A percentile compares a stretch with the other conserved stretches of the same genome.
phyloP scores from a whole-genome alignment of 2,888 invertebrate species.

The Phyto melanocephala region DNA sequence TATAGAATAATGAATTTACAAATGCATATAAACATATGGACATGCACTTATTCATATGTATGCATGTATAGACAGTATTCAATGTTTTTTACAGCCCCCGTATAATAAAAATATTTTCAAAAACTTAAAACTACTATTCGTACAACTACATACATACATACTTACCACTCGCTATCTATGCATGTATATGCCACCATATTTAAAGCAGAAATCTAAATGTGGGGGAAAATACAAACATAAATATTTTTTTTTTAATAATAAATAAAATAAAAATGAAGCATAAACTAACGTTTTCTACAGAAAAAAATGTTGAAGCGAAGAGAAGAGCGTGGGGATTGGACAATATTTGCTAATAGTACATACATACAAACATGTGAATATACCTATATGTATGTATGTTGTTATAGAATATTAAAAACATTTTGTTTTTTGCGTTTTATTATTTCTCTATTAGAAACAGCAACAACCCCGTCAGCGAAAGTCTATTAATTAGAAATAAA shows the following conservation, averaged over 20 bases:
- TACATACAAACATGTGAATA: too few species aligned
- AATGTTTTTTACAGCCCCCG: conserved; percentile 43
- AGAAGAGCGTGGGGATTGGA: not conserved
- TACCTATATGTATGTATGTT: too few species aligned
- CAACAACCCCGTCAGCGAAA: conserved; percentile 1
- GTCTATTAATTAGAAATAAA: conserved; percentile 28
- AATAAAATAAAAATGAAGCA: not conserved
- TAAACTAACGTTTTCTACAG: not conserved
- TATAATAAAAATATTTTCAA: conserved; percentile 12
- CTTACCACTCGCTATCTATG: too few species aligned
- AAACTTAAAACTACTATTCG: conserved; percentile 25
- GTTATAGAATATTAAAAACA: conserved; percentile 45
- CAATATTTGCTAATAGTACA: conserved; percentile 17
- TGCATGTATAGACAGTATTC: too few species aligned
- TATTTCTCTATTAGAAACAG: conserved; percentile 41
- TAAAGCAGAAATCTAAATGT: conserved; percentile 53
- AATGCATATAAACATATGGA: too few species aligned
- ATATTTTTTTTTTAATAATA: conserved; percentile 35
- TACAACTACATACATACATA: too few species aligned
- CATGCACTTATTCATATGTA: conserved; percentile 15
- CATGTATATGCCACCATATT: conserved; percentile 45
- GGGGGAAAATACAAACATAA: conserved; percentile 41
- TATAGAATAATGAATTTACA: too few species aligned
- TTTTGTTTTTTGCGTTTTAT: conserved; percentile 57
- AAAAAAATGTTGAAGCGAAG: not conserved